Evolutionary conservation across 2,888 invertebrate species (phyloP).

Genomic region (Deilephila elpenor): DNA sequence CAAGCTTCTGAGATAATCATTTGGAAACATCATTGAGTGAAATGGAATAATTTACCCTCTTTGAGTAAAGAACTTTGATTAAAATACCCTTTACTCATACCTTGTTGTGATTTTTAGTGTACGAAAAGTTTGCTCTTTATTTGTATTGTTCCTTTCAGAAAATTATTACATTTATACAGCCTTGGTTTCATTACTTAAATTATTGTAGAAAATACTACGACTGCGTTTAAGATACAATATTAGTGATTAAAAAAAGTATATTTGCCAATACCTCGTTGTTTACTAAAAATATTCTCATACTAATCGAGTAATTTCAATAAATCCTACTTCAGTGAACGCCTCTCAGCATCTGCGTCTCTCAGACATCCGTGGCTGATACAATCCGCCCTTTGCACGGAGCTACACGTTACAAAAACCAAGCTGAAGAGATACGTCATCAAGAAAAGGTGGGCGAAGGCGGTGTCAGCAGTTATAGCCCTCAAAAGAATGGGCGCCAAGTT

Average conservation of each 20-base stretch:
- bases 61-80: too few species aligned
- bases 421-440: constrained; percentile 95
- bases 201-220: too few species aligned
- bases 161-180: too few species aligned
- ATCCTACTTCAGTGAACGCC: constrained; percentile 86
- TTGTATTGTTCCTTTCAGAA: too few species aligned
- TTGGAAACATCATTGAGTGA: not conserved
- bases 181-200: too few species aligned
- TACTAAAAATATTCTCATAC: not conserved
- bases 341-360: constrained; percentile 88
- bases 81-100: too few species aligned
- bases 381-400: constrained; percentile 86
- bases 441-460: constrained; percentile 95
- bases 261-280: not conserved
- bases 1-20: not conserved
- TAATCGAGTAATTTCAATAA: constrained; percentile 2
- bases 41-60: too few species aligned
- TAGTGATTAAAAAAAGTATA: too few species aligned
- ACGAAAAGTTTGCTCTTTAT: too few species aligned
- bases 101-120: too few species aligned
- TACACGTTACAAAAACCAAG: constrained; percentile 90
- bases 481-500: constrained; percentile 94
- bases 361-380: constrained; percentile 92
- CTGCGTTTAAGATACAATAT: too few species aligned
- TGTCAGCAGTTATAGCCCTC: constrained; percentile 94